phyloP scores from a whole-genome alignment of 2,113 vertebrate species.

The Oenanthe melanoleuca region DNA sequence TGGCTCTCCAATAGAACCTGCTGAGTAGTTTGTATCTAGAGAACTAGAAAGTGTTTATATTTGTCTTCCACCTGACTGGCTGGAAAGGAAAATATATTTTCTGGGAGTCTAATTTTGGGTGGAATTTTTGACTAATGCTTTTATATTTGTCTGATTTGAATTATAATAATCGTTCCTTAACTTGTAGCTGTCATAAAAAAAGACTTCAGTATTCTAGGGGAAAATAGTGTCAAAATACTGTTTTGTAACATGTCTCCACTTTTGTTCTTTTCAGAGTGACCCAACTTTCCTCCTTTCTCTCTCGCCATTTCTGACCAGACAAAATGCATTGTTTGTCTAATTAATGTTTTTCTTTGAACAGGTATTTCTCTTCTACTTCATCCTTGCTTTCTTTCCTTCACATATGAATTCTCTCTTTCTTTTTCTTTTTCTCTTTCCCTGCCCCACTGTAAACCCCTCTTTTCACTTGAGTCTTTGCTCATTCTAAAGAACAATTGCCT shows the following conservation, averaged over 20 bases:
- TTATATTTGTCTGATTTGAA: neutral
- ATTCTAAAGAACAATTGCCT: neutral
- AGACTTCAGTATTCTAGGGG: neutral
- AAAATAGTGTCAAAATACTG: neutral
- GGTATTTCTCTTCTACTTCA: conserved; percentile 50
- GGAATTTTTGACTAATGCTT: neutral
- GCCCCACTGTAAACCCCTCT: neutral
- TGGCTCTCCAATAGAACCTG: neutral
- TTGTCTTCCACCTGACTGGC: neutral
- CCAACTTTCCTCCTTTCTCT: conserved; percentile 42
- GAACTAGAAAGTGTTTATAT: neutral
- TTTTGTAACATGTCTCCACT: conserved; percentile 35
- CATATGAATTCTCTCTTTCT: neutral
- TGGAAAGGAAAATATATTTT: neutral
- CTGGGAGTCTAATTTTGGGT: neutral
- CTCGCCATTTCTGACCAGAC: conserved; percentile 32
- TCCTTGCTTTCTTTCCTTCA: conserved; percentile 20
- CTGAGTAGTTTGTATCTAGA: neutral
- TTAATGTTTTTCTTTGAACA: conserved; percentile 58
- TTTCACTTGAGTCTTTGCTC: neutral
- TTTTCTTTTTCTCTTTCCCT: neutral
- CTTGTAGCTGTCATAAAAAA: neutral
- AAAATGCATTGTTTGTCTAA: conserved; percentile 61
- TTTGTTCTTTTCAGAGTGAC: conserved; percentile 52
- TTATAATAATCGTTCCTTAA: neutral